Conservation (phyloP, 1,140 invertebrate genomes). For the Cyclina sinensis region DNA sequence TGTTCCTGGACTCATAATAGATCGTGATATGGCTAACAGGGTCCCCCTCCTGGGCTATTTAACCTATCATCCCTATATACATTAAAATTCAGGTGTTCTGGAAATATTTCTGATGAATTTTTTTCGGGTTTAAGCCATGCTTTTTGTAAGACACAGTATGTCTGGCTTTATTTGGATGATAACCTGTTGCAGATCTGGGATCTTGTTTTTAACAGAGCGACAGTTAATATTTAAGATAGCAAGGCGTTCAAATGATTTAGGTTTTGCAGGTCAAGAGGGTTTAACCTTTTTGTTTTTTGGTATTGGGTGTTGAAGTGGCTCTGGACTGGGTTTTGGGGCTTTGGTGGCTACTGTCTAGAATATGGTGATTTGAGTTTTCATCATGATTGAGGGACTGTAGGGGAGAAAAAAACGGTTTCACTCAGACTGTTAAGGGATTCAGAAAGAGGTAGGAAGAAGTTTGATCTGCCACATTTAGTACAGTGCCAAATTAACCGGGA, state of each 20-base stretch:
- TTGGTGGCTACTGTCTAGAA: background rate
- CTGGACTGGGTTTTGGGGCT: background rate
- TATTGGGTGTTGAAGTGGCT: no score
- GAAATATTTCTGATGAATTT: background rate
- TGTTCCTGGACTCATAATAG: constrained; percentile 1
- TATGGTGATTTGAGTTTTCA: background rate
- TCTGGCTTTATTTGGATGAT: no score
- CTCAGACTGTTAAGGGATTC: constrained; percentile 1
- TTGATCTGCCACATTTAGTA: background rate
- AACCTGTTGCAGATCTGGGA: no score
- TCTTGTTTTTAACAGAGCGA: no score
- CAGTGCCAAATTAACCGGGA: constrained; percentile 12
- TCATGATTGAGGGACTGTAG: background rate
- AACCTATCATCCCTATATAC: no score
- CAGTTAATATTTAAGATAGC: no score
- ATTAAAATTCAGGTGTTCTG: background rate
- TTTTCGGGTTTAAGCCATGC: background rate
- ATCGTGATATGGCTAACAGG: background rate
- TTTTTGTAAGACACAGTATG: no score
- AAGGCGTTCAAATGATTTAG: background rate
- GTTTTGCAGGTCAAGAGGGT: background rate
- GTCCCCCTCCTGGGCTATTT: background rate
- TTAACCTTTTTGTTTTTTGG: background rate
- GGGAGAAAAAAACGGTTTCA: background rate
- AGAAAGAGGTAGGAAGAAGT: background rate